Evolutionary conservation across 2,888 invertebrate genomes (phyloP), one percentile per base, ranked within the genome.

Genomic region (Eristalis tenax): DNA sequence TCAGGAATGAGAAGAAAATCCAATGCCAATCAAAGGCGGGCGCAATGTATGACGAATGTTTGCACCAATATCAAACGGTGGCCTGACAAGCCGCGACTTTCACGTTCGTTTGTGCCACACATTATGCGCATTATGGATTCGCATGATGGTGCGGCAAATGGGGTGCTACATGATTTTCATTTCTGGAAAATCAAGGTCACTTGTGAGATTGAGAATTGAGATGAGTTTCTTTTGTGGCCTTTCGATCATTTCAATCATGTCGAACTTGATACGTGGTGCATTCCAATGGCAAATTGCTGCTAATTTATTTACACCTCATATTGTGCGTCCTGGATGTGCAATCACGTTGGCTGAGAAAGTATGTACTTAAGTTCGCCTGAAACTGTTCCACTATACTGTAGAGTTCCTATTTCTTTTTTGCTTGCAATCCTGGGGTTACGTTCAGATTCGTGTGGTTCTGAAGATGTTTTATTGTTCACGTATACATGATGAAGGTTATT

Each of bases 41-140:
- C 35, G 13, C 15, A 63, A 38, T 26, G 56, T 57, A 35, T 40
- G 32, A 75, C 70, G 40, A 65, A 50, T 73, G 63, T 70, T 18
- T 65, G 56, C 15, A 65, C 35, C 28, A 50, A 69, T 64, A 77
- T 76, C 73, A 69, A 71, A 80, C 56, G 18, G 6, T 50, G 43
- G n/a, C 61, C 32, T 43, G 18, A n/a, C 35, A 23, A 26, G 26
- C 35, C 13, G 76, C 70, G 76, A 82, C 85, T 85, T 85, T 85
- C 85, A 74, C 81, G 57, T 73, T 85, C 76, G 56, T 78, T 82
- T 11, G 77, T 65, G 15, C 69, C 59, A 73, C 38, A 78, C 63
- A 40, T 76, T 22, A 35, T 56, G 26, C 35, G 26, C 50, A 70
- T 63, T 71, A 79, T 56, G 11, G 71, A 22, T 18, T 26, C 57